These are phyloP conservation scores for Linnaemya tessellans DNA, from an alignment of 2,888 invertebrate genomes.

Conservation along the genomic window DNA sequence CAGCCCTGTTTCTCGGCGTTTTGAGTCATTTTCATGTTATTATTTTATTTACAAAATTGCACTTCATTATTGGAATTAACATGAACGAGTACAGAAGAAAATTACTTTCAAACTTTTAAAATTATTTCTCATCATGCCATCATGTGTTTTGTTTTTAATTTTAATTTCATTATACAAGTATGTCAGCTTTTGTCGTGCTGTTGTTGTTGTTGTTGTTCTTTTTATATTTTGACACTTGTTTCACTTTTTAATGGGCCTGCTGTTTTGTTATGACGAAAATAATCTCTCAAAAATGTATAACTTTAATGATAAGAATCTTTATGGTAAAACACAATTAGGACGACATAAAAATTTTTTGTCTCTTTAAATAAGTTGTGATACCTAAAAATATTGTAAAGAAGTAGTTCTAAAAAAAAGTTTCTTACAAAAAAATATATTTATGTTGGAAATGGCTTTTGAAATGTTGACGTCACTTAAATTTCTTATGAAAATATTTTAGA, in stretches of 20 bases:
- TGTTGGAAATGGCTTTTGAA: too few relatives aligned
- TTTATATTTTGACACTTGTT: constrained; percentile 42
- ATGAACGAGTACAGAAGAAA: neutral
- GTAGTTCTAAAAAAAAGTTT: too few relatives aligned
- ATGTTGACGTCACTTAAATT: too few relatives aligned
- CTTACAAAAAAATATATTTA: too few relatives aligned
- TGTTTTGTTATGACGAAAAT: constrained; percentile 12
- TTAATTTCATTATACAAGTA: constrained; percentile 17
- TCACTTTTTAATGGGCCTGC: constrained; percentile 5
- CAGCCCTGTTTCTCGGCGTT: neutral
- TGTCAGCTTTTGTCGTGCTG: constrained; percentile 27
- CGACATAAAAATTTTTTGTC: neutral
- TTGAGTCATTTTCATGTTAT: constrained; percentile 14
- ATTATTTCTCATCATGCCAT: constrained; percentile 31
- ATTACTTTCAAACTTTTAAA: constrained; percentile 6
- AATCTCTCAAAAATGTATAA: neutral
- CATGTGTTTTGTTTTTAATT: constrained; percentile 26
- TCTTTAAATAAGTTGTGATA: too few relatives aligned
- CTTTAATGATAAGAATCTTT: neutral
- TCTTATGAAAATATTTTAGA: too few relatives aligned
- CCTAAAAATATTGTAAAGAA: too few relatives aligned
- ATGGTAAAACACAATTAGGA: constrained; percentile 24
- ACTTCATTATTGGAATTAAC: neutral
- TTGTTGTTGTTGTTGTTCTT: constrained; percentile 14
- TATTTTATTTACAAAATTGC: constrained; percentile 27